A percentile compares a stretch with the other conserved stretches of the same genome.
phyloP scores from a whole-genome alignment of 2,888 invertebrate species.

The Ochropacha duplaris region DNA sequence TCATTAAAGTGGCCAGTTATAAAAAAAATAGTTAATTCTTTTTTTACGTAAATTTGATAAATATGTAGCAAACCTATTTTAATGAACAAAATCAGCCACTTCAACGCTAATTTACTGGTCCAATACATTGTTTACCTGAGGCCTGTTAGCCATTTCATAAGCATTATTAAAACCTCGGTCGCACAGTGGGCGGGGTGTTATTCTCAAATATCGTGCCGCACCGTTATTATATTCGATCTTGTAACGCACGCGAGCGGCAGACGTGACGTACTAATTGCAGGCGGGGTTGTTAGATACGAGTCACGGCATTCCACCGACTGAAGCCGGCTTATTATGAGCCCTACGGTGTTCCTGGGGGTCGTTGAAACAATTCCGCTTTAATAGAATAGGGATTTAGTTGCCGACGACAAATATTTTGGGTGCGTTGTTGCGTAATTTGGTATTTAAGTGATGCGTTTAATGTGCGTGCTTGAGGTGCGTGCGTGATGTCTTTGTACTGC shows the following conservation, averaged over 20 bases:
- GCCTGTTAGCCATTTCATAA: conserved; percentile 34
- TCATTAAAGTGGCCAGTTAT: conserved; percentile 5
- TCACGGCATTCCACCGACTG: conserved; percentile 40
- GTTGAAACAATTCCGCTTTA: conserved; percentile 32
- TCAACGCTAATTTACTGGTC: conserved; percentile 32
- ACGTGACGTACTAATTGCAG: conserved; percentile 61
- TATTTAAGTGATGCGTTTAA: conserved; percentile 36
- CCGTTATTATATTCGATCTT: conserved; percentile 65
- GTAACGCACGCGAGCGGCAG: conserved; percentile 64
- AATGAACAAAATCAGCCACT: conserved; percentile 23
- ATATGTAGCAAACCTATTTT: not conserved
- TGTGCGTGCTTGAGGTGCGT: conserved; percentile 25
- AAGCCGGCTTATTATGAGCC: conserved; percentile 34
- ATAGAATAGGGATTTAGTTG: conserved; percentile 34
- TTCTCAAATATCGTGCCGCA: conserved; percentile 53
- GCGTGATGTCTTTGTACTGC: conserved; percentile 13
- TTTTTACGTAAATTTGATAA: not conserved
- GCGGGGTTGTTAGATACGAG: conserved; percentile 45
- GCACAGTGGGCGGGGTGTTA: conserved; percentile 38
- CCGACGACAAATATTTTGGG: conserved; percentile 35
- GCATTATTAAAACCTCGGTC: conserved; percentile 46
- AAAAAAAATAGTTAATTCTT: not conserved
- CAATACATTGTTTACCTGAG: conserved; percentile 32
- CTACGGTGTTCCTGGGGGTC: conserved; percentile 6
- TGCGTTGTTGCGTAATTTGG: conserved; percentile 37